Conservation (phyloP, 2,888 invertebrate species). For the Tetramorium bicarinatum region DNA sequence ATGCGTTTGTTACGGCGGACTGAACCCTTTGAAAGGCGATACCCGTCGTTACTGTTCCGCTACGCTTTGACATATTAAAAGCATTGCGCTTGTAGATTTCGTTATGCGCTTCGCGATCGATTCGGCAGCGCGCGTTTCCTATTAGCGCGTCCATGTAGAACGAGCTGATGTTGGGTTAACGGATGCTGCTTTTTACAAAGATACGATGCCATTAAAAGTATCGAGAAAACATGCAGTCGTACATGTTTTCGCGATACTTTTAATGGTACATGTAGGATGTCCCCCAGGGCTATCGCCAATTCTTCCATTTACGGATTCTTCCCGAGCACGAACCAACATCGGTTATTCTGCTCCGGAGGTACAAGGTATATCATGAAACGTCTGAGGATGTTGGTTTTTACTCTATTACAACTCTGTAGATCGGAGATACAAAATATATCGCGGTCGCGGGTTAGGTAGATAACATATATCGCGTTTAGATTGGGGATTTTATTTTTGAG, state of each 20-base stretch:
- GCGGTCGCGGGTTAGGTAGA: neutral
- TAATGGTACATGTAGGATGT: neutral
- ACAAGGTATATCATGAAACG: neutral
- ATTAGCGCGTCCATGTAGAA: constrained; percentile 41
- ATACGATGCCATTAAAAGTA: constrained; percentile 12
- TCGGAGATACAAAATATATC: neutral
- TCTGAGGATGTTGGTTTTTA: neutral
- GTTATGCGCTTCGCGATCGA: constrained; percentile 43
- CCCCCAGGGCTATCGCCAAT: constrained; percentile 3
- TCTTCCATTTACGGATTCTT: neutral
- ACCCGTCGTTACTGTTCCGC: constrained; percentile 25
- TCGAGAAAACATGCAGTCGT: neutral
- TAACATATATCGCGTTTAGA: neutral
- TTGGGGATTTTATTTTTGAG: too few species aligned
- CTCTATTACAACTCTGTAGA: neutral
- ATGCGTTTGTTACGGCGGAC: constrained; percentile 64
- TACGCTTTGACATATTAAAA: constrained; percentile 51
- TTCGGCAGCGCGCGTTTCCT: constrained; percentile 46
- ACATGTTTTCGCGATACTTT: constrained; percentile 13
- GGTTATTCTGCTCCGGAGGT: neutral
- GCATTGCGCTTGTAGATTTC: constrained; percentile 40
- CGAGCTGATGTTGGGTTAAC: constrained; percentile 44
- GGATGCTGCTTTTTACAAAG: constrained; percentile 26
- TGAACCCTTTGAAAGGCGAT: constrained; percentile 57
- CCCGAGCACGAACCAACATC: neutral